These are phyloP conservation scores for Agrotis puta DNA, from an alignment of 2,888 invertebrate genomes.

Conservation along the genomic window DNA sequence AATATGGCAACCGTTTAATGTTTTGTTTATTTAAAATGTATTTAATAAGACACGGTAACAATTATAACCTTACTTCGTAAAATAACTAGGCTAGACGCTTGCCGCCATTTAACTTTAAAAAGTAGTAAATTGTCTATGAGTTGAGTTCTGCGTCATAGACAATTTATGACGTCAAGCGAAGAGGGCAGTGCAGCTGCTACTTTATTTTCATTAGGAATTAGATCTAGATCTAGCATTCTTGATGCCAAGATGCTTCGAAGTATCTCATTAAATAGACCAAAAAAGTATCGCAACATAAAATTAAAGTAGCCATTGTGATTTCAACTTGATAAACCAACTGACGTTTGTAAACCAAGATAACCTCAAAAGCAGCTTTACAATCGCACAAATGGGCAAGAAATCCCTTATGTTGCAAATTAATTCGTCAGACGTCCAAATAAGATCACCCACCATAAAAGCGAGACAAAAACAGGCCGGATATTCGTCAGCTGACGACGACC, in stretches of 20 bases:
- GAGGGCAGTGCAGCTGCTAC: slow-evolving; percentile 6
- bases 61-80: background rate
- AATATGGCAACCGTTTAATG: background rate
- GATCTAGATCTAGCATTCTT: background rate
- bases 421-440: slow-evolving; percentile 65
- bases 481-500: slow-evolving; percentile 76
- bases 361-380: slow-evolving; percentile 38
- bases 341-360: slow-evolving; percentile 36
- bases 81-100: background rate
- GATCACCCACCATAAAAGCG: slow-evolving; percentile 63
- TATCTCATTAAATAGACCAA: background rate
- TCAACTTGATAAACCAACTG: slow-evolving; percentile 1
- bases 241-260: background rate
- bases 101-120: slow-evolving; percentile 3
- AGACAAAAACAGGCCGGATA: slow-evolving; percentile 73
- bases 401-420: slow-evolving; percentile 53
- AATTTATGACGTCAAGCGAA: slow-evolving; percentile 16
- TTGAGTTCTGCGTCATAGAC: slow-evolving; percentile 33
- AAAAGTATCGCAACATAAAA: background rate
- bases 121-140: background rate
- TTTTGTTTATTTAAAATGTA: slow-evolving; percentile 1
- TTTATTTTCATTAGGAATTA: slow-evolving; percentile 5
- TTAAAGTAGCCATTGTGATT: slow-evolving; percentile 14
- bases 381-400: slow-evolving; percentile 42
- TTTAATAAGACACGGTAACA: background rate